These are phyloP conservation scores for Xiphophorus couchianus DNA, from an alignment of 2,113 vertebrate genomes.

Conservation along the genomic window DNA sequence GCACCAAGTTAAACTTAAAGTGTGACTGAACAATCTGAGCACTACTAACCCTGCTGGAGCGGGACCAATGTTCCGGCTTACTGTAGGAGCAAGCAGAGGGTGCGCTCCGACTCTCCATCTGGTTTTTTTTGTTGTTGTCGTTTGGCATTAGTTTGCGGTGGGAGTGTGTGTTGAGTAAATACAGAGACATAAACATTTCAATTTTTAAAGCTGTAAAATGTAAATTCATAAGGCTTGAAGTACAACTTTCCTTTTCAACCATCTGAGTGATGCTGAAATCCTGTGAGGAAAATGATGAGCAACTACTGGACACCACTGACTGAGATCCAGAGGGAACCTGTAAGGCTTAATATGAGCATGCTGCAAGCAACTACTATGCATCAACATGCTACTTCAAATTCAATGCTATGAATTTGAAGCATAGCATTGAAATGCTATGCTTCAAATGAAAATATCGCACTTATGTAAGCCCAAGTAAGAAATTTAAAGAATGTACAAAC, in stretches of 20 bases:
- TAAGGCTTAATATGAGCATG: conserved; percentile 17
- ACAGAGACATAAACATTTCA: background rate
- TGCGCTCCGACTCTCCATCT: conserved; percentile 66
- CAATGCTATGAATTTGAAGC: background rate
- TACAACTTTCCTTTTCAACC: conserved; percentile 78
- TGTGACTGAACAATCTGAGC: conserved; percentile 35
- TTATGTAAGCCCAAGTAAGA: conserved; percentile 3
- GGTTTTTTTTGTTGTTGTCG: conserved; percentile 9
- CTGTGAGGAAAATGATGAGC: conserved; percentile 31
- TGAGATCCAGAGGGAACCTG: conserved; percentile 54
- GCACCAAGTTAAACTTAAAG: conserved; percentile 13
- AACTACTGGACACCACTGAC: conserved; percentile 24
- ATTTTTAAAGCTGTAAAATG: conserved; percentile 4
- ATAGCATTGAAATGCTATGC: too few relatives aligned
- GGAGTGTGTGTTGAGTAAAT: conserved; percentile 32
- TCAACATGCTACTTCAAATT: conserved; percentile 16
- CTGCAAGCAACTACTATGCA: background rate
- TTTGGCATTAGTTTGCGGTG: conserved; percentile 22
- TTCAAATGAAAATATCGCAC: background rate
- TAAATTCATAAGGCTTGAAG: background rate
- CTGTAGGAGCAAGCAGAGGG: conserved; percentile 14
- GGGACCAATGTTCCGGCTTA: conserved; percentile 37
- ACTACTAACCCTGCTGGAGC: conserved; percentile 66
- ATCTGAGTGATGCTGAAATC: conserved; percentile 78
- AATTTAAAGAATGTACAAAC: conserved; percentile 47